phyloP scores from a whole-genome alignment of 2,113 vertebrate genomes.

The Nannospalax galili region DNA sequence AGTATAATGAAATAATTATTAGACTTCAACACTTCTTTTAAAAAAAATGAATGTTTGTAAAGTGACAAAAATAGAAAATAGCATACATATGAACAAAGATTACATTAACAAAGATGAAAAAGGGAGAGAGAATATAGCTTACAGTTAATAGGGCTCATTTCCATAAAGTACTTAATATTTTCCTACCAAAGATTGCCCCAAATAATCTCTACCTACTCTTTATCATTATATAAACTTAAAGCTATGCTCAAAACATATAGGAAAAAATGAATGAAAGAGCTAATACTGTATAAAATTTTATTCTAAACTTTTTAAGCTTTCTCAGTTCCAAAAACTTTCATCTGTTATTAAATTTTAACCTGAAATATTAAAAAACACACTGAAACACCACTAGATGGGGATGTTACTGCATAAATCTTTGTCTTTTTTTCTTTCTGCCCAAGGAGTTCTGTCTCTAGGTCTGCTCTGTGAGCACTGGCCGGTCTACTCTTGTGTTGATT shows the following conservation, averaged over 20 bases:
- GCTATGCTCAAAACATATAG: not conserved
- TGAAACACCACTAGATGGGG: slow-evolving; percentile 71
- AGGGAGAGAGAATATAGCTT: not conserved
- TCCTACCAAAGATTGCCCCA: slow-evolving; percentile 12
- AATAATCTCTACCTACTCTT: slow-evolving; percentile 44
- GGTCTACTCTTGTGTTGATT: not conserved
- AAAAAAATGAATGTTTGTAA: not conserved
- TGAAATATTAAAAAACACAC: slow-evolving; percentile 49
- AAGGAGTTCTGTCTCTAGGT: not conserved
- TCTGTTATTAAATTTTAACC: slow-evolving; percentile 37
- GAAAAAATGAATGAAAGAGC: slow-evolving; percentile 33
- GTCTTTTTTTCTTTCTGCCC: not conserved
- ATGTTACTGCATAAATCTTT: slow-evolving; percentile 37
- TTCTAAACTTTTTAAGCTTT: slow-evolving; percentile 4
- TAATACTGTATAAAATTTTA: slow-evolving; percentile 26
- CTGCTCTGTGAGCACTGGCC: not conserved
- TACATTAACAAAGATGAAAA: slow-evolving; percentile 45
- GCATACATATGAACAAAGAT: slow-evolving; percentile 16
- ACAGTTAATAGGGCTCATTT: slow-evolving; percentile 15
- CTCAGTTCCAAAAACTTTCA: slow-evolving; percentile 20
- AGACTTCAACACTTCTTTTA: slow-evolving; percentile 24
- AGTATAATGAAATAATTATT: not conserved
- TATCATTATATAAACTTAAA: slow-evolving; percentile 42
- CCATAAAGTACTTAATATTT: slow-evolving; percentile 45
- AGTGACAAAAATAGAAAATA: slow-evolving; percentile 40